Evolutionary conservation across 2,113 vertebrate species (phyloP), one percentile per base, ranked within the genome.

Genomic region (Mormyrus lacerda): DNA sequence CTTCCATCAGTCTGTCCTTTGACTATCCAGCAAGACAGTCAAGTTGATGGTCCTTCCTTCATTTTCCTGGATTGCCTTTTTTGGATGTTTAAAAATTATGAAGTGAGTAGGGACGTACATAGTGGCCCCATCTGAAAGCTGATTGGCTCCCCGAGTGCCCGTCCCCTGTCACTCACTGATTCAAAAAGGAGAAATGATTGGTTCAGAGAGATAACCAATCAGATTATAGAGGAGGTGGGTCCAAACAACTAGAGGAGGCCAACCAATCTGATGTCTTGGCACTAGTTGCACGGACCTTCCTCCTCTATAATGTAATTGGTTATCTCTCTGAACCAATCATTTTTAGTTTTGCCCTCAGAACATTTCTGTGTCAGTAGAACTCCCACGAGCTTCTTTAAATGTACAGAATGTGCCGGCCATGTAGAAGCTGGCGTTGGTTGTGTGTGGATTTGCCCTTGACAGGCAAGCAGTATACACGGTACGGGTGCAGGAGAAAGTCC

Each of bases 381-480:
- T 55, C 53, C 53, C 53, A 55, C 5, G 0, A 21, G 53, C 53
- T 55, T 76, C 21, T 45, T 45, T 1, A 83, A 83, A n/a, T 21
- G 42, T 42, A 44, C 3, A 8, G 21, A 84, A 45, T 42, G 39
- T 48, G 8, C 42, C 6, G 1, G 10, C 44, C 39, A 47, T 45
- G 82, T n/a, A 47, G 44, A 53, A 86, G 7, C 89, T 3, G 84
- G 15, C 31, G 24, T 35, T 24, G 21, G 61, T 13, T 27, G 31
- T 79, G 45, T 73, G 10, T 45, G 31, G 88, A 84, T 84, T 51
- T 90, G 61, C 86, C 82, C 15, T 91, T 45, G 90, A 35, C 92
- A 99, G 98, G 98, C 79, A 96, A 94, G 91, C 97, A 99, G 88
- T 96, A 97, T 91, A 96, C 97, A n/a, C 97, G 98, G 86, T 99